Conservation (phyloP, 1,140 invertebrate genomes). For the Tetramorium alpestre region DNA sequence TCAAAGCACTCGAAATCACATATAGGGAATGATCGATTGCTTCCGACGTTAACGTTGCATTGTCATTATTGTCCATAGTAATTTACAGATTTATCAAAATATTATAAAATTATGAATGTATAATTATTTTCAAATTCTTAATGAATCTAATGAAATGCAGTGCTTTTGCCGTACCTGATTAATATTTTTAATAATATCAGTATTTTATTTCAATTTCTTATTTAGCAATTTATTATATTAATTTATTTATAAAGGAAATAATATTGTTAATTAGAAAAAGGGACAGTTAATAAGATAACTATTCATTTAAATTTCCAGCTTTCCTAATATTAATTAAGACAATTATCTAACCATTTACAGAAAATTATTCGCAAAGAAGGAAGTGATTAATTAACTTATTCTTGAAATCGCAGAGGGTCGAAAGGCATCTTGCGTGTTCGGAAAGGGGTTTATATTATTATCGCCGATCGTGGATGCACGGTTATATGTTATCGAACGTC, state of each 20-base stretch:
- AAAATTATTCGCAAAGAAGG: not conserved
- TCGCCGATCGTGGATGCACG: slow-evolving; percentile 42
- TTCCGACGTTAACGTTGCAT: slow-evolving; percentile 7
- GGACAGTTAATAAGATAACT: not conserved
- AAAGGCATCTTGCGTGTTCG: slow-evolving; percentile 33
- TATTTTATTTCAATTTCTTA: not conserved
- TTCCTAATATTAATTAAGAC: not conserved
- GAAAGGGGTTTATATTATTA: not conserved
- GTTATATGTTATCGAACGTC: slow-evolving; percentile 57
- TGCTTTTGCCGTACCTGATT: not conserved
- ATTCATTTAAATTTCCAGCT: not conserved
- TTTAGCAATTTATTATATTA: not conserved
- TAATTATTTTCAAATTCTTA: not conserved
- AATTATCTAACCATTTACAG: not conserved
- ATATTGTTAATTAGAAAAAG: not conserved
- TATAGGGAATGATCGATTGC: slow-evolving; percentile 22
- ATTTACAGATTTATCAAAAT: not conserved
- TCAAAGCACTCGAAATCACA: slow-evolving; percentile 11
- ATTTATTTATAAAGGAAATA: not conserved
- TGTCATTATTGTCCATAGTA: not conserved
- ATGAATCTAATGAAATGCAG: not conserved
- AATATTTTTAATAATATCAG: not conserved
- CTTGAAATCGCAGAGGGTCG: not conserved
- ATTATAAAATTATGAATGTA: not conserved
- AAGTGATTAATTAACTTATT: slow-evolving; percentile 21